A percentile compares a stretch with the other conserved stretches of the same genome.
Evolutionary conservation across 2,797 vertebrate genomes (phyloP).

Genomic region (Eptatretus atami): DNA sequence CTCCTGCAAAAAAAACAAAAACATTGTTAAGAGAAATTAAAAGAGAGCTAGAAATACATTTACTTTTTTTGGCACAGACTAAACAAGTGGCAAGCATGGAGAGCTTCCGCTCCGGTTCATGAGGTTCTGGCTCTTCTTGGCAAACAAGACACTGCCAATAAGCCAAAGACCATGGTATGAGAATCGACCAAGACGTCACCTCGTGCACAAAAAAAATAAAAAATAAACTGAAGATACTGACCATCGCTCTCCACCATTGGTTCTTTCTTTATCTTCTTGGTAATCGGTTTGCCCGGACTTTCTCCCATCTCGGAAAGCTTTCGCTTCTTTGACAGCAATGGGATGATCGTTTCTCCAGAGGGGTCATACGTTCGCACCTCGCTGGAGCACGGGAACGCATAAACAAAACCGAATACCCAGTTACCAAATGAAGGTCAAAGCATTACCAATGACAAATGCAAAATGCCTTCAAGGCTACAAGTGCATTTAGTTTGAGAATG

Average conservation of each 20-base stretch:
- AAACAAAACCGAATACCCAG: too few relatives aligned
- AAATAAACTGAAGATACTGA: too few relatives aligned
- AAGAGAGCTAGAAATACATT: too few relatives aligned
- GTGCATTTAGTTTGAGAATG: neutral
- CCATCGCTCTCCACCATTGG: constrained; percentile 15
- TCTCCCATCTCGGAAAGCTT: constrained; percentile 41
- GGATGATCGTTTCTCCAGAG: constrained; percentile 58
- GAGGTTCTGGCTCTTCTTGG: neutral
- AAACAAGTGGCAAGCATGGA: too few relatives aligned
- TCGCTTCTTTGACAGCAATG: constrained; percentile 52
- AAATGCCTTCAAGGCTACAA: neutral
- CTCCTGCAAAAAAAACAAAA: too few relatives aligned
- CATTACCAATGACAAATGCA: neutral
- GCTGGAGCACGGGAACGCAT: constrained; percentile 15
- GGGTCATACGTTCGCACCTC: constrained; percentile 62
- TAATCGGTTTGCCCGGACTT: constrained; percentile 16
- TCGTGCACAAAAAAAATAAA: neutral
- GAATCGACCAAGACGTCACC: neutral
- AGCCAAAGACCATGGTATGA: neutral
- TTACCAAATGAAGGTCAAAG: too few relatives aligned
- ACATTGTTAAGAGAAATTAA: too few relatives aligned
- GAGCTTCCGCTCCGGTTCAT: too few relatives aligned
- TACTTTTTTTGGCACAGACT: too few relatives aligned
- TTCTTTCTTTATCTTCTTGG: constrained; percentile 41
- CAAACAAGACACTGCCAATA: constrained; percentile 15